Base-by-base conservation (phyloP, 2,888 invertebrate genomes). In the Opisthograptis luteolata region DNA sequence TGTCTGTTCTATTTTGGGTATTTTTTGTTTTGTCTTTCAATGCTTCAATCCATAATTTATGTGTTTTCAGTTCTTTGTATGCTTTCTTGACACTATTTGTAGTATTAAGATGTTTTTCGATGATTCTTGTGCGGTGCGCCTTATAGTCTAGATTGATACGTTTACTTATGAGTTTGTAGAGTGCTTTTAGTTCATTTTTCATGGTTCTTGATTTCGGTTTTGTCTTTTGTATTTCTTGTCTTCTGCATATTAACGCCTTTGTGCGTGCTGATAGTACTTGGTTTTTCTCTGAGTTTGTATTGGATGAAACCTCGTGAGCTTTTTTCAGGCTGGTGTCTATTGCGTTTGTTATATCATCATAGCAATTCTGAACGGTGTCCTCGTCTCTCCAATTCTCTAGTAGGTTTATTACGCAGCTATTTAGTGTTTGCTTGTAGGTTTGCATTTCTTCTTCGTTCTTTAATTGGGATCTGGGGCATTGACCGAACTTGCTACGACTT, bases 211-310 rank as follows among this genome's bases (percentile, higher is more conserved):
- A 22, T 55, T 52, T 55, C 2, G 32, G 41, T 49, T 56, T 54
- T n/a, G 30, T 52, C 43, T 50, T 52, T 10, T 60, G 56, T 34
- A 57, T 3, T 53, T n/a, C n/a, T n/a, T n/a, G 36, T 37, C 60
- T 55, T 48, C 55, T 50, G 10, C 22, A 0, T n/a, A 57, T 25
- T 17, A 57, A 14, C 3, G 27, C 34, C 31, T 17, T 17, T 25
- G 55, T 59, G 8, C 43, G 39, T 34, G 42, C 43, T 36, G 51
- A 49, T 41, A 58, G 0, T 19, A 37, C n/a, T n/a, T n/a, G n/a
- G n/a, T n/a, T 40, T 27, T 30, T 47, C 17, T 9, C 15, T 14
- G 10, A 7, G 9, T 12, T 37, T 25, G 27, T 22, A 10, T 9
- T 25, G n/a, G 12, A 12, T 37, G 9, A 5, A 14, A 25, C 2